These are phyloP conservation scores for Alcedo quadribrachys DNA, from an alignment of 2,797 vertebrate species.

Conservation along the genomic window DNA sequence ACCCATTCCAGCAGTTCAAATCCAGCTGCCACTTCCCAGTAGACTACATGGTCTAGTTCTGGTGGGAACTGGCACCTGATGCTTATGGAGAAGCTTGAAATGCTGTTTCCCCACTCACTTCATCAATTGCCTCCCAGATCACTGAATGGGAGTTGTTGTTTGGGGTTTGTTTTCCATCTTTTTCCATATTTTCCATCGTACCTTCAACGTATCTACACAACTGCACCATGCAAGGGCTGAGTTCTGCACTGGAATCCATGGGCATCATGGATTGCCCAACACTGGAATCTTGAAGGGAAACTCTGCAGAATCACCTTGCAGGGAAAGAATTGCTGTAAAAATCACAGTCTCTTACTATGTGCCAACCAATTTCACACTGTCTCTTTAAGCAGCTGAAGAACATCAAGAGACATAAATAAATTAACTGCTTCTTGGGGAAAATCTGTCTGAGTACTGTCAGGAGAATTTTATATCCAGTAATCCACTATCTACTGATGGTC, in stretches of 20 bases:
- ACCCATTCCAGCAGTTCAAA: not conserved
- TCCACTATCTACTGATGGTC: not conserved
- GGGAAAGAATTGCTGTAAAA: not conserved
- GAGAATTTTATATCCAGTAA: not conserved
- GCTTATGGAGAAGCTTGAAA: not conserved
- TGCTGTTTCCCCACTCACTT: not conserved
- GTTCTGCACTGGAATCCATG: too few relatives aligned
- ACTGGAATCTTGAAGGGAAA: not conserved
- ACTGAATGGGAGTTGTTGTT: not conserved
- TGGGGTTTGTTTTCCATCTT: not conserved
- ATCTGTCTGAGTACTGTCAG: not conserved
- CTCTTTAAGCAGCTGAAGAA: not conserved
- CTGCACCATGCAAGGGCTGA: not conserved
- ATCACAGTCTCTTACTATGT: not conserved
- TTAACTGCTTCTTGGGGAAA: not conserved
- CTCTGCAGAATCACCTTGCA: not conserved
- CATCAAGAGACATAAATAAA: not conserved
- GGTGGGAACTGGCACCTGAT: not conserved
- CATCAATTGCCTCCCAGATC: not conserved
- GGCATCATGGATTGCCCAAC: too few relatives aligned
- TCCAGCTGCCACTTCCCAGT: slow-evolving; percentile 10
- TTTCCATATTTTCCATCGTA: not conserved
- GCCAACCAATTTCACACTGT: not conserved
- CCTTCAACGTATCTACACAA: not conserved
- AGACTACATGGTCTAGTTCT: not conserved